Evolutionary conservation across 2,888 invertebrate species (phyloP).

Genomic region (Stegophylla sp.): DNA sequence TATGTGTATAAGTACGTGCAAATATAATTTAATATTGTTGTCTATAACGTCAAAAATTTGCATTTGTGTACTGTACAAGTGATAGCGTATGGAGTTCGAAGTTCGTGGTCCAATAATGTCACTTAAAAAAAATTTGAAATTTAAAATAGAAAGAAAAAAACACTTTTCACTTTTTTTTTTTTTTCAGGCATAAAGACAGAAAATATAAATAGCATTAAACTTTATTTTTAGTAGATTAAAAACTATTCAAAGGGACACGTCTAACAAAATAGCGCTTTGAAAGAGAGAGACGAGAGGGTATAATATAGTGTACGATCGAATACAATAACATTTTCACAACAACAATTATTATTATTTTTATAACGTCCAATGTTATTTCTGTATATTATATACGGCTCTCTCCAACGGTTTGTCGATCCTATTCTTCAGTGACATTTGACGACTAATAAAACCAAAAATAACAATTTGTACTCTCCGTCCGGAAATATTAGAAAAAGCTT

Average conservation of each 20-base stretch:
- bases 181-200: no score
- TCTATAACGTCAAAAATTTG: not conserved
- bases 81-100: not conserved
- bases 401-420: not conserved
- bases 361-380: slow-evolving; percentile 12
- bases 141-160: not conserved
- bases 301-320: not conserved
- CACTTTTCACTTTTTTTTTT: not conserved
- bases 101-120: not conserved
- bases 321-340: not conserved
- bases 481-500: slow-evolving; percentile 48
- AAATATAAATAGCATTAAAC: not conserved
- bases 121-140: not conserved
- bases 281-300: not conserved
- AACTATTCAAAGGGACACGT: no score
- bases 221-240: not conserved
- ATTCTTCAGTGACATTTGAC: slow-evolving; percentile 21
- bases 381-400: slow-evolving; percentile 4
- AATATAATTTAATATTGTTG: not conserved
- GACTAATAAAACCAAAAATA: slow-evolving; percentile 33
- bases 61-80: not conserved
- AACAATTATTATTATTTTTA: slow-evolving; percentile 36
- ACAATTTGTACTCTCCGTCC: slow-evolving; percentile 30
- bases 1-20: not conserved
- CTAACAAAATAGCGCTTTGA: not conserved